These are phyloP conservation scores for Ferrisia virgata DNA, from an alignment of 2,888 invertebrate species.

Conservation along the genomic window DNA sequence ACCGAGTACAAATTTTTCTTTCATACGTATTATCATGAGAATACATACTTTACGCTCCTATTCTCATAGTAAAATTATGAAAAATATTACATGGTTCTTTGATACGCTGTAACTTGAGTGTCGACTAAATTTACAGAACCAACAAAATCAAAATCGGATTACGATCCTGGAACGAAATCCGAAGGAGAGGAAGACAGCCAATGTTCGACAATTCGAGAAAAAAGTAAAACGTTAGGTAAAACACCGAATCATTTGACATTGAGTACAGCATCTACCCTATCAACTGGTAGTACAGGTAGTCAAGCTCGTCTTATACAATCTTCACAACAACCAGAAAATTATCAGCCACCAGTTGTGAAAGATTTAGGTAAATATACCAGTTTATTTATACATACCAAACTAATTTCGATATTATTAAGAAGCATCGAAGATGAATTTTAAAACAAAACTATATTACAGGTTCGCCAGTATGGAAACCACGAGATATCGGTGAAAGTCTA, in stretches of 20 bases:
- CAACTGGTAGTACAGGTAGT: slow-evolving; percentile 89
- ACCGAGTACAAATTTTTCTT: no score
- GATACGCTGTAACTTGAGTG: no score
- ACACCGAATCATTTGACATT: slow-evolving; percentile 91
- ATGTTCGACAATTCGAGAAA: slow-evolving; percentile 72
- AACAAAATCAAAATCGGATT: slow-evolving; percentile 19
- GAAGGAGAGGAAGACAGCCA: slow-evolving; percentile 71
- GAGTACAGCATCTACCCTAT: slow-evolving; percentile 90
- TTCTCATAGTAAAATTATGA: no score
- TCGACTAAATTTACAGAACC: not conserved
- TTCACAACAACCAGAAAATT: slow-evolving; percentile 87
- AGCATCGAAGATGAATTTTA: not conserved
- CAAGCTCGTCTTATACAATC: slow-evolving; percentile 91
- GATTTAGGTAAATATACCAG: slow-evolving; percentile 75
- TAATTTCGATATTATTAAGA: no score
- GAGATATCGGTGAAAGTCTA: slow-evolving; percentile 69
- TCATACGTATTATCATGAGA: no score
- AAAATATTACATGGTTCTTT: no score
- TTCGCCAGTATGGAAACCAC: slow-evolving; percentile 98
- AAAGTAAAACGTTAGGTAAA: slow-evolving; percentile 71
- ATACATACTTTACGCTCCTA: not conserved
- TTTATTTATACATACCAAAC: not conserved
- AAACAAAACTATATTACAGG: slow-evolving; percentile 57
- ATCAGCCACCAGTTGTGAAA: slow-evolving; percentile 82
- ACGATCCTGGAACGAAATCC: slow-evolving; percentile 48